These are phyloP conservation scores for Momotus momota DNA, from an alignment of 2,797 vertebrate species.

Conservation along the genomic window DNA sequence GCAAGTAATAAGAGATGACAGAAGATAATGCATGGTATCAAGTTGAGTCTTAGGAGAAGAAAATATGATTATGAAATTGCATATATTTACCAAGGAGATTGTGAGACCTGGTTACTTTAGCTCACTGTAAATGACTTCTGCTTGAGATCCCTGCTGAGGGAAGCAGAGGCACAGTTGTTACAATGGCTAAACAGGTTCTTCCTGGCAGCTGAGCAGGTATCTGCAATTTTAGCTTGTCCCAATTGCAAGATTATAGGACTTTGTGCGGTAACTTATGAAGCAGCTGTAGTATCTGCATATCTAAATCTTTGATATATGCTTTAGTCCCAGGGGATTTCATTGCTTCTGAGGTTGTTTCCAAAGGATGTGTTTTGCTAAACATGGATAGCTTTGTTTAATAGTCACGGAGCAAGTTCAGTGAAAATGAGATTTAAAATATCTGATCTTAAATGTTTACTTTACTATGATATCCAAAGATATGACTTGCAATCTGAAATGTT, in stretches of 20 bases:
- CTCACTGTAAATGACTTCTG: neutral
- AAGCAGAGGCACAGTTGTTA: neutral
- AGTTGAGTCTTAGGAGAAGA: neutral
- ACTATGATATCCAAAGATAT: neutral
- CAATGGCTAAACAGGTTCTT: neutral
- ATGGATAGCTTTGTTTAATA: neutral
- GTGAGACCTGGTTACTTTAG: neutral
- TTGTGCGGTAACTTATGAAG: neutral
- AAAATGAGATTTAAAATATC: neutral
- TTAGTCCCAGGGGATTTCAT: neutral
- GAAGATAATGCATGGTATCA: neutral
- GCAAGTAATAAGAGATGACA: neutral
- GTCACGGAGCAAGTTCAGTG: neutral
- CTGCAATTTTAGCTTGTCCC: neutral
- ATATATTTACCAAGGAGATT: neutral
- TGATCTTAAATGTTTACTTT: neutral
- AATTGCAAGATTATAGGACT: neutral
- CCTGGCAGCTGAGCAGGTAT: neutral
- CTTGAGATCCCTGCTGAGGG: neutral
- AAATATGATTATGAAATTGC: neutral
- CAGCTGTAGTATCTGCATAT: slow-evolving; percentile 5
- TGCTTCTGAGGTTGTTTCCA: neutral
- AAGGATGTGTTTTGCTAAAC: neutral
- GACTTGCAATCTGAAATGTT: neutral
- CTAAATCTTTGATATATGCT: neutral